These are phyloP conservation scores for Nylanderia fulva DNA, from an alignment of 1,140 invertebrate genomes.

Conservation along the genomic window DNA sequence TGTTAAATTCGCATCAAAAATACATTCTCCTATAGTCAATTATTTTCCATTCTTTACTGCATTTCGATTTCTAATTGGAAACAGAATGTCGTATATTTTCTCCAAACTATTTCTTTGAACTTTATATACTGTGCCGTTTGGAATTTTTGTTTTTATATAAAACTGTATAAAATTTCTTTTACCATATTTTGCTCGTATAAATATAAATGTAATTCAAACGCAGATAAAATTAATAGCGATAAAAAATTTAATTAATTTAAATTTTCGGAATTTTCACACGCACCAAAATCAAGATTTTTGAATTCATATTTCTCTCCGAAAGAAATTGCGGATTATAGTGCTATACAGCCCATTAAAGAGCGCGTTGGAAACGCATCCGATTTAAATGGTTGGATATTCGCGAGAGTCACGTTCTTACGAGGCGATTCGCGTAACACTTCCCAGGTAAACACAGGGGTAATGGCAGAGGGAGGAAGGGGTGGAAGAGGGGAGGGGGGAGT, in stretches of 20 bases:
- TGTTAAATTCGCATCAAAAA: neutral
- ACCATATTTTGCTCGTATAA: too few species aligned
- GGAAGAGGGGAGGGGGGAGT: too few species aligned
- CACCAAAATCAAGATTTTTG: neutral
- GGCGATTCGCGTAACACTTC: slow-evolving; percentile 34
- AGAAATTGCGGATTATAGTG: neutral
- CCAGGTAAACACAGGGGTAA: slow-evolving; percentile 14
- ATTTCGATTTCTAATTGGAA: neutral
- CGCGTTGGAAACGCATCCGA: neutral
- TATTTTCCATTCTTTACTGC: neutral
- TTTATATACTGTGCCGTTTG: neutral
- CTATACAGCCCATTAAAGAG: neutral
- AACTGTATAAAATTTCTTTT: neutral
- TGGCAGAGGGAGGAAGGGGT: neutral
- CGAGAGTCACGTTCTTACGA: slow-evolving; percentile 21
- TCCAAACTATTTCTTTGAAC: neutral
- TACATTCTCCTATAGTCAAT: slow-evolving; percentile 23
- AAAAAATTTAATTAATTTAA: neutral
- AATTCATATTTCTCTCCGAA: neutral
- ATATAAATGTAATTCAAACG: neutral
- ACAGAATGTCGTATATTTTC: neutral
- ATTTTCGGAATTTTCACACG: neutral
- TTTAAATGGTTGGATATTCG: neutral
- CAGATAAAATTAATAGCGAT: neutral
- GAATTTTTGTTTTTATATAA: neutral